Conservation (phyloP, 2,113 vertebrate species). For the Natator depressus region DNA sequence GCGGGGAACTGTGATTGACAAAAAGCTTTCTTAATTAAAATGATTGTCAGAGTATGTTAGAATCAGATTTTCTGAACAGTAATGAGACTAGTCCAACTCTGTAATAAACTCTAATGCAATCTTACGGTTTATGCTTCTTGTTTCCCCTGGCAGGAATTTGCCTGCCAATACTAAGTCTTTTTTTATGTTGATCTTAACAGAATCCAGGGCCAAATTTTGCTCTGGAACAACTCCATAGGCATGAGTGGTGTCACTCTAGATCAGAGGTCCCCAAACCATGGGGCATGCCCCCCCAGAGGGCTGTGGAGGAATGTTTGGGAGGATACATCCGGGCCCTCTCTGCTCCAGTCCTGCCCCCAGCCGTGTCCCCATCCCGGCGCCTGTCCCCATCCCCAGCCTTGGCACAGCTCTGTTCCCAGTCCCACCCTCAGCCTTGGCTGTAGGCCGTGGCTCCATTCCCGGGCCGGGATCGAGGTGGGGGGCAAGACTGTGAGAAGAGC, state of each 20-base stretch:
- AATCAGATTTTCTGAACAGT: slow-evolving; percentile 60
- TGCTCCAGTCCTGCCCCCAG: too few species aligned
- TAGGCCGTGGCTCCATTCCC: too few species aligned
- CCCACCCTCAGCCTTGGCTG: too few species aligned
- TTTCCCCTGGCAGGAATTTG: neutral
- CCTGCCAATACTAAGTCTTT: neutral
- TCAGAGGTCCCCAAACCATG: neutral
- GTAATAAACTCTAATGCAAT: slow-evolving; percentile 31
- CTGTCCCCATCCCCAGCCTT: too few species aligned
- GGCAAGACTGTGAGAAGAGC: too few species aligned
- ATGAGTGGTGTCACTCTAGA: neutral
- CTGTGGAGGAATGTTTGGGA: too few species aligned
- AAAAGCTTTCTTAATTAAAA: slow-evolving; percentile 78
- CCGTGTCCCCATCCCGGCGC: too few species aligned
- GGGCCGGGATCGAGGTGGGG: too few species aligned
- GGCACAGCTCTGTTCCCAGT: too few species aligned
- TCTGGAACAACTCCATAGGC: neutral
- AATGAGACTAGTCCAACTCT: slow-evolving; percentile 50
- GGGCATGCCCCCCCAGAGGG: too few species aligned
- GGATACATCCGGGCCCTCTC: too few species aligned
- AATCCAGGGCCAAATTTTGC: neutral
- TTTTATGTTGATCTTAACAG: neutral
- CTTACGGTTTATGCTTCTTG: neutral
- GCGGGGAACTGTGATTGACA: slow-evolving; percentile 65
- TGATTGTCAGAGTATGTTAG: slow-evolving; percentile 72